Conservation (phyloP, 1,140 invertebrate species). For the Cydia strobilella region DNA sequence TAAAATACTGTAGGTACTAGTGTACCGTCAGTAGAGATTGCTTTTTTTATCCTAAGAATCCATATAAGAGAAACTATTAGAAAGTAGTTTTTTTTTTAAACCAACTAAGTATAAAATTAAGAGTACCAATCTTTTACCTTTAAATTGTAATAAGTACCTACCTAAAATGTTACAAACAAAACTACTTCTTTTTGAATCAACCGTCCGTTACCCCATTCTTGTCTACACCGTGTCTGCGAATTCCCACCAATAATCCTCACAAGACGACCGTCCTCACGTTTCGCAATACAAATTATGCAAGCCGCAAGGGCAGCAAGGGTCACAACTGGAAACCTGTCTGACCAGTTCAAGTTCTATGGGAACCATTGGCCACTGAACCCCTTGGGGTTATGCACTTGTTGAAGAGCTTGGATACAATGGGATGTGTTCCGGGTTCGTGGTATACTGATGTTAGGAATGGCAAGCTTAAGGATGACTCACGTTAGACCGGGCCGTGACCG, state of each 20-base stretch:
- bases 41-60: too few species aligned
- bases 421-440: not conserved
- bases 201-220: constrained; percentile 1
- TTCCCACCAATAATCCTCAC: constrained; percentile 48
- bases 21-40: too few species aligned
- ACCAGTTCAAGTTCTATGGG: constrained; percentile 69
- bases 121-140: too few species aligned
- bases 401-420: constrained; percentile 2
- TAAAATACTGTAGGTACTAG: too few species aligned
- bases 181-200: not conserved
- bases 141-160: too few species aligned
- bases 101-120: too few species aligned
- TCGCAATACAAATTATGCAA: constrained; percentile 30
- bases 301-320: constrained; percentile 49
- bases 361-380: constrained; percentile 53
- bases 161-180: too few species aligned
- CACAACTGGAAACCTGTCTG: constrained; percentile 60
- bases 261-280: constrained; percentile 56
- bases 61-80: too few species aligned
- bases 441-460: not conserved
- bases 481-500: too few species aligned
- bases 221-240: not conserved
- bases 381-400: constrained; percentile 18
- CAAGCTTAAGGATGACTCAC: too few species aligned
- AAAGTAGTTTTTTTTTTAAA: too few species aligned